Percentiles rank a stretch among this genome's conserved stretches.
phyloP scores from a whole-genome alignment of 2,888 invertebrate species.

The Entomobrya proxima region DNA sequence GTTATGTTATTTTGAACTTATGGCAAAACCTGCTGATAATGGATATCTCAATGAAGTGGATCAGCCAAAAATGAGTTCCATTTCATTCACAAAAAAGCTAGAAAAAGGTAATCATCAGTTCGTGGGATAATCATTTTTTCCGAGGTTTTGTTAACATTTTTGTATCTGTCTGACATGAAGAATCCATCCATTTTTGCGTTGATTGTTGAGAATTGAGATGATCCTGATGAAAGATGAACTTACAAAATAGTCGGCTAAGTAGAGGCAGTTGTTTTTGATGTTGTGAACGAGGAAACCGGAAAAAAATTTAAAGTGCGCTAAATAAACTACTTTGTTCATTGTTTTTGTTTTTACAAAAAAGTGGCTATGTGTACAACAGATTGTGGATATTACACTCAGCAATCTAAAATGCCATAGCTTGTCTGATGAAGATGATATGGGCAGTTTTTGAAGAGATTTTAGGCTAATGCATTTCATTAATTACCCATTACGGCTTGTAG shows the following conservation, averaged over 20 bases:
- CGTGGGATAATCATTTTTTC: not conserved
- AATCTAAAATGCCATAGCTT: not conserved
- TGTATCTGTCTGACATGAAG: not conserved
- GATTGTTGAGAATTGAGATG: not conserved
- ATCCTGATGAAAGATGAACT: not conserved
- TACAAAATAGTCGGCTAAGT: no score
- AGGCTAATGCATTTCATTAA: slow-evolving; percentile 58
- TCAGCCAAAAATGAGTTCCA: not conserved
- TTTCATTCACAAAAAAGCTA: slow-evolving; percentile 7
- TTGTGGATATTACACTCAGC: no score
- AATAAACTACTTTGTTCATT: slow-evolving; percentile 4
- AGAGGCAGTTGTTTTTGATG: no score
- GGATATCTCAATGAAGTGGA: slow-evolving; percentile 25
- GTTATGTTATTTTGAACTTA: no score
- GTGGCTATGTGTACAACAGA: no score
- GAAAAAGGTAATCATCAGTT: not conserved
- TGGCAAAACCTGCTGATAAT: not conserved
- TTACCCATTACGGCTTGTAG: slow-evolving; percentile 38
- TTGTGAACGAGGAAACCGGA: not conserved
- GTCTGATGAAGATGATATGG: not conserved
- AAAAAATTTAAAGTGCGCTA: slow-evolving; percentile 27
- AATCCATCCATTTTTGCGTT: not conserved
- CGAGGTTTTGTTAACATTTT: not conserved
- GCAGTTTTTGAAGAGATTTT: slow-evolving; percentile 29
- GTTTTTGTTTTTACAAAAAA: no score